Evolutionary conservation across 1,140 invertebrate species (phyloP).

Genomic region (Drosophila nigromelanica): DNA sequence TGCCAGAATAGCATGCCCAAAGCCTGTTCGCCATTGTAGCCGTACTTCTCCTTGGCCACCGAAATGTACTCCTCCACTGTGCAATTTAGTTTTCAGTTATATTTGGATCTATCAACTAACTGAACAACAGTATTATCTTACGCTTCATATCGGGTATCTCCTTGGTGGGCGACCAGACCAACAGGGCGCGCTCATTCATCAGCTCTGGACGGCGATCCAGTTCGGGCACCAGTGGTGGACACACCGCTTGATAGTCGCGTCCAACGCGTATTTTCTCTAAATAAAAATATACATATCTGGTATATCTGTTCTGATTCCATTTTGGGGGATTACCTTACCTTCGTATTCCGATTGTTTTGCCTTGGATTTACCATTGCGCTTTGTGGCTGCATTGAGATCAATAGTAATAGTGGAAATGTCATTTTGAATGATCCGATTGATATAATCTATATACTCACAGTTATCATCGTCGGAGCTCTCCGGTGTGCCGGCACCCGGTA

Average conservation of each 20-base stretch:
- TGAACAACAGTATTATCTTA: slow-evolving; percentile 85
- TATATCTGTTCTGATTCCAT: not conserved
- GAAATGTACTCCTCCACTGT: slow-evolving; percentile 97
- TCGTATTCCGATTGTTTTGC: slow-evolving; percentile 83
- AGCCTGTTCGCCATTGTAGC: slow-evolving; percentile 98
- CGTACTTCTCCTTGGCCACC: slow-evolving; percentile 98
- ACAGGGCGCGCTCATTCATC: slow-evolving; percentile 92
- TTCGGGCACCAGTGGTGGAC: slow-evolving; percentile 90
- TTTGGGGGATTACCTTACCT: slow-evolving; percentile 47
- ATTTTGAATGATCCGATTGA: slow-evolving; percentile 1
- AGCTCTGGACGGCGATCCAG: slow-evolving; percentile 86
- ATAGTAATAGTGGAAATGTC: slow-evolving; percentile 3
- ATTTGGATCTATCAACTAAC: not conserved
- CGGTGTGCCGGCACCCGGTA: slow-evolving; percentile 84
- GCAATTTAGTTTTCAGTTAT: too few species aligned
- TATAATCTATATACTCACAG: slow-evolving; percentile 85
- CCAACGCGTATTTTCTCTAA: slow-evolving; percentile 96
- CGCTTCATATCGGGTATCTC: slow-evolving; percentile 94
- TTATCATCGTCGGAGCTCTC: slow-evolving; percentile 92
- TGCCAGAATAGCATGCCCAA: slow-evolving; percentile 99
- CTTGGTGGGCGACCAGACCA: slow-evolving; percentile 97
- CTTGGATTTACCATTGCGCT: slow-evolving; percentile 80
- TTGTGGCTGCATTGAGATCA: slow-evolving; percentile 63
- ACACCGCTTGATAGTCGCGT: slow-evolving; percentile 95
- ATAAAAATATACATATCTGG: not conserved